Percentiles rank a stretch among this genome's conserved stretches.
Evolutionary conservation across 2,113 vertebrate species (phyloP).

Genomic region (Chloebia gouldiae): DNA sequence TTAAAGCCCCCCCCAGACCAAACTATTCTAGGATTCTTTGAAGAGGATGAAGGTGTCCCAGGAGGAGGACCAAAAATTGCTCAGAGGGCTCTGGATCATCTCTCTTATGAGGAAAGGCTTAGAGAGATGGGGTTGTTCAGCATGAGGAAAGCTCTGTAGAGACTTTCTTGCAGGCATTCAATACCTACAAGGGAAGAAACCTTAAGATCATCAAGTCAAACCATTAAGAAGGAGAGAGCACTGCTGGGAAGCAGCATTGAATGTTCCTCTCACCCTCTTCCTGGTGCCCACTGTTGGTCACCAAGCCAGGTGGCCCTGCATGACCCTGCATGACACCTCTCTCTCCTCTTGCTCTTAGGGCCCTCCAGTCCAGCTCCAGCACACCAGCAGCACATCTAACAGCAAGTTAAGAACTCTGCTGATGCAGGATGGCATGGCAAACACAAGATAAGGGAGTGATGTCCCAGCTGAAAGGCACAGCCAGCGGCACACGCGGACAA

Average conservation of each 20-base stretch:
- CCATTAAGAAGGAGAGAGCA: background rate
- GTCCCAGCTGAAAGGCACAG: background rate
- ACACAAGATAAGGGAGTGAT: background rate
- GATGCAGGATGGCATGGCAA: background rate
- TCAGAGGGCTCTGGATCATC: background rate
- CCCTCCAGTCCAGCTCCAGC: background rate
- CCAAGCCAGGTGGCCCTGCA: background rate
- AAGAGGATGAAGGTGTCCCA: background rate
- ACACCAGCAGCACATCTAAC: too few species aligned
- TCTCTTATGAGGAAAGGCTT: background rate
- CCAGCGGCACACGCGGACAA: fast-evolving
- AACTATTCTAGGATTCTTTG: background rate
- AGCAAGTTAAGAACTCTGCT: background rate
- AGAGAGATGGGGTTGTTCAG: background rate
- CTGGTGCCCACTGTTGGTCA: background rate
- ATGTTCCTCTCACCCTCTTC: fast-evolving
- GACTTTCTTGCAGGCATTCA: background rate
- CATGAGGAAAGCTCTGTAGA: background rate
- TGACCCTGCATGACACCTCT: background rate
- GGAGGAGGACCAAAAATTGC: background rate
- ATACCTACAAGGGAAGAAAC: background rate
- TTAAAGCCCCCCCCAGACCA: background rate
- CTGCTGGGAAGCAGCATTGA: background rate
- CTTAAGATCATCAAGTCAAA: background rate
- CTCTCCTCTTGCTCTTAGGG: background rate